Base-by-base conservation (phyloP, 1,140 invertebrate genomes). In the Drepana arcuata region DNA sequence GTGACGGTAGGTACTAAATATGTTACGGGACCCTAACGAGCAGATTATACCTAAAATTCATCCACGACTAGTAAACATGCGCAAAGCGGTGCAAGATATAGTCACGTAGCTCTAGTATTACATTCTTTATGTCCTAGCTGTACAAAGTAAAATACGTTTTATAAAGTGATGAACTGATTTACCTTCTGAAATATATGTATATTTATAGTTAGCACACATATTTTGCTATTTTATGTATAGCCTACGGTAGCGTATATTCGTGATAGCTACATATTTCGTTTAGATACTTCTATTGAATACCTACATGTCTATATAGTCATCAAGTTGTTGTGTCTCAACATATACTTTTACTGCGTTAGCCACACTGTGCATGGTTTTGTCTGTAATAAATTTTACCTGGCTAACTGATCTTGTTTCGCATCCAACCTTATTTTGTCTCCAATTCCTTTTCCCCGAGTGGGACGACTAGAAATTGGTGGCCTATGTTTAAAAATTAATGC, bases 341-440 rank as follows among this genome's bases (percentile, higher is more conserved):
- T 38, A 47, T 52, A 48, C 55, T 54, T 52, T n/a, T 42, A 15
- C 52, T 52, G 52, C 55, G 28, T 40, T 65, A 60, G 53, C 47
- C 62, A 72, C 65, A 66, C 70, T 45, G 62, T 69, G 70, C 63
- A 51, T 38, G 59, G 58, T 55, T 52, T 16, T 41, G 29, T 12
- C 36, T 57, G 59, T 61, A 34, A 51, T 45, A 42, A 32, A 27
- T 50, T 63, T 78, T 81, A 82, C 78, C 78, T 82, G 73, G 55
- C 69, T 71, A 60, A 74, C 61, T 46, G 71, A 71, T 61, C 78
- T 77, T 58, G 74, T 66, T 57, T 82, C 70, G 67, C 72, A 78
- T 65, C 74, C 78, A 53, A 82, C 63, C 59, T 72, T 82, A 78
- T 79, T 82, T 69, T 71, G 65, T 59, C 70, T 78, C 72, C 78